These are phyloP conservation scores for Naso thynnoides DNA, from an alignment of 2,797 vertebrate species.

Conservation along the genomic window DNA sequence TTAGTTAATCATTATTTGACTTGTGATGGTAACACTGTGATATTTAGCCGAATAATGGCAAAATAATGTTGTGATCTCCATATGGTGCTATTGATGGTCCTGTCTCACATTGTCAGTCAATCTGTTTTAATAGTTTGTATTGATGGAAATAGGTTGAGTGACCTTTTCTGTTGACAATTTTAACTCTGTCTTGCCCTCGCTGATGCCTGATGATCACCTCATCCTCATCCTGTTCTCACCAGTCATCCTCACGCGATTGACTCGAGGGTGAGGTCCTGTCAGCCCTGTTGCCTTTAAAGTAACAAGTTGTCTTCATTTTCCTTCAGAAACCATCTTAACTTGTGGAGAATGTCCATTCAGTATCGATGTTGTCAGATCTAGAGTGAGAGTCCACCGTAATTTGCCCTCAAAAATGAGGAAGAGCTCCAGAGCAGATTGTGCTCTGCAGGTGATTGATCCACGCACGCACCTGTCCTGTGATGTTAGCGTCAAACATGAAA, in stretches of 20 bases:
- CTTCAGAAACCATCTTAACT: conserved; percentile 37
- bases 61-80: conserved; percentile 77
- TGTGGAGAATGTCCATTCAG: conserved; percentile 49
- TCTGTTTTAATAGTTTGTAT: conserved; percentile 74
- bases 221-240: conserved; percentile 64
- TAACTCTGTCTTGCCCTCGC: conserved; percentile 48
- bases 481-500: conserved; percentile 24
- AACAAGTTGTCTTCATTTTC: conserved; percentile 58
- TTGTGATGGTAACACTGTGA: conserved; percentile 83
- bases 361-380: conserved; percentile 49
- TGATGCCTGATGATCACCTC: conserved; percentile 62
- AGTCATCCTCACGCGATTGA: conserved; percentile 56
- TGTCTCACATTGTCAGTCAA: conserved; percentile 67
- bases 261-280: conserved; percentile 58
- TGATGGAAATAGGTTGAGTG: conserved; percentile 69
- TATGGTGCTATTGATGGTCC: conserved; percentile 77
- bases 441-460: conserved; percentile 37
- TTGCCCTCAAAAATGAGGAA: conserved; percentile 24
- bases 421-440: conserved; percentile 10
- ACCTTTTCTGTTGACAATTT: conserved; percentile 61
- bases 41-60: conserved; percentile 72
- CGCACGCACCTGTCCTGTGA: conserved; percentile 26
- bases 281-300: conserved; percentile 53
- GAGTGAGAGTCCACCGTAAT: conserved; percentile 36
- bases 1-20: conserved; percentile 76